phyloP scores from a whole-genome alignment of 2,113 vertebrate species.

The Nibea albiflora region DNA sequence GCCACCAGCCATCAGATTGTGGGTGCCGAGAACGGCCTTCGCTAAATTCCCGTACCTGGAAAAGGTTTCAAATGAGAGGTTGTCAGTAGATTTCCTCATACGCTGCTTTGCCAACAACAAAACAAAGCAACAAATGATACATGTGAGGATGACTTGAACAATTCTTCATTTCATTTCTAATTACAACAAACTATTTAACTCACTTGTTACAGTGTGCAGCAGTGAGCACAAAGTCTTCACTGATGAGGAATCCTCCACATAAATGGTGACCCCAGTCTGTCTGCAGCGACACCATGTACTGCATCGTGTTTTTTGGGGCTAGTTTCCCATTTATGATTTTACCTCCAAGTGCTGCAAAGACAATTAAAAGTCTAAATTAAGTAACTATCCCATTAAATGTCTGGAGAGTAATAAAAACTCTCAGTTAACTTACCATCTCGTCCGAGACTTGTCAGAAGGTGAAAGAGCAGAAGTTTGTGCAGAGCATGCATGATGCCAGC shows the following conservation, averaged over 20 bases:
- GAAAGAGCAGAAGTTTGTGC: slow-evolving; percentile 11
- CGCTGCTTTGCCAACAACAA: too few relatives aligned
- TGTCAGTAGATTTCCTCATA: too few relatives aligned
- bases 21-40: too few relatives aligned
- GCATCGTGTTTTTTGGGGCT: slow-evolving; percentile 68
- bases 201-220: slow-evolving; percentile 75
- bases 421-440: slow-evolving; percentile 17
- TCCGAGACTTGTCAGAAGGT: not conserved
- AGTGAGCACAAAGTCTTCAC: slow-evolving; percentile 75
- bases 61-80: too few relatives aligned
- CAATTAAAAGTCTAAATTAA: not conserved
- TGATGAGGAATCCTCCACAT: slow-evolving; percentile 82
- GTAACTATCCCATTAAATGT: not conserved
- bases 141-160: too few relatives aligned
- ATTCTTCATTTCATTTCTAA: too few relatives aligned
- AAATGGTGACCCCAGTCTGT: not conserved
- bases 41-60: too few relatives aligned
- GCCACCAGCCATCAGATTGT: too few relatives aligned
- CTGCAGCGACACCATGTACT: slow-evolving; percentile 81
- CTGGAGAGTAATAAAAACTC: not conserved
- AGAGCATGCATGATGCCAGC: slow-evolving; percentile 22
- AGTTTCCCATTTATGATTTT: slow-evolving; percentile 80
- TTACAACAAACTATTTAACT: too few relatives aligned
- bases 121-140: too few relatives aligned
- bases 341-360: slow-evolving; percentile 10